Evolutionary conservation across 2,888 invertebrate species (phyloP).

Genomic region (Leptinotarsa haldemani): DNA sequence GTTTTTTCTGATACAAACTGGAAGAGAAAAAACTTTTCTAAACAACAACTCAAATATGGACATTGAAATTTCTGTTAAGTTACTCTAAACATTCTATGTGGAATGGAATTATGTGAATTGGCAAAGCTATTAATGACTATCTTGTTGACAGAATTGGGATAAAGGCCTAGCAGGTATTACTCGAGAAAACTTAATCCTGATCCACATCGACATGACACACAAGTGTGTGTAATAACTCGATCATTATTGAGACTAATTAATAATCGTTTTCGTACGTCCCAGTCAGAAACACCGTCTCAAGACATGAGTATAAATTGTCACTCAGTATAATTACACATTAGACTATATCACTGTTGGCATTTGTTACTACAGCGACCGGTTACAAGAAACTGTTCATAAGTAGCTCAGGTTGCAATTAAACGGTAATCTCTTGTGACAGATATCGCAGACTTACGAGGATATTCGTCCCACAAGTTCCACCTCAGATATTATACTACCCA

Average conservation of each 20-base stretch:
- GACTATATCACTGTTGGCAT: conserved; percentile 36
- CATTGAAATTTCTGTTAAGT: no score
- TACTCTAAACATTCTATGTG: no score
- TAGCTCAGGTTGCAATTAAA: conserved; percentile 29
- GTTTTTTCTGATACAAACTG: no score
- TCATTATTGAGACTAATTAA: conserved; percentile 1
- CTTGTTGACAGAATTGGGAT: no score
- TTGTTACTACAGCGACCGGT: conserved; percentile 33
- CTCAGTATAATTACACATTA: conserved; percentile 41
- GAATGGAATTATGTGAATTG: no score
- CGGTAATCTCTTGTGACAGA: conserved; percentile 13
- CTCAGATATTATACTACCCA: background rate
- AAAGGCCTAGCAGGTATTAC: background rate
- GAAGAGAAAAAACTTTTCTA: no score
- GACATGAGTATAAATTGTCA: conserved; percentile 43
- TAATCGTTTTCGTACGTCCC: background rate
- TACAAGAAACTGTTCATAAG: conserved; percentile 35
- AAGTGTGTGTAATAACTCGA: background rate
- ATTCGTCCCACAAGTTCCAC: background rate
- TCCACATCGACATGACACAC: background rate
- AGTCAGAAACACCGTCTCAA: conserved; percentile 23
- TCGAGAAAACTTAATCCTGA: background rate
- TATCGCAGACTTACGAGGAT: conserved; percentile 6
- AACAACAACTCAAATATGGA: no score
- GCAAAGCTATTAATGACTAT: no score